Base-by-base conservation (phyloP, 2,797 vertebrate species). In the Mormyrus hasselquistii region DNA sequence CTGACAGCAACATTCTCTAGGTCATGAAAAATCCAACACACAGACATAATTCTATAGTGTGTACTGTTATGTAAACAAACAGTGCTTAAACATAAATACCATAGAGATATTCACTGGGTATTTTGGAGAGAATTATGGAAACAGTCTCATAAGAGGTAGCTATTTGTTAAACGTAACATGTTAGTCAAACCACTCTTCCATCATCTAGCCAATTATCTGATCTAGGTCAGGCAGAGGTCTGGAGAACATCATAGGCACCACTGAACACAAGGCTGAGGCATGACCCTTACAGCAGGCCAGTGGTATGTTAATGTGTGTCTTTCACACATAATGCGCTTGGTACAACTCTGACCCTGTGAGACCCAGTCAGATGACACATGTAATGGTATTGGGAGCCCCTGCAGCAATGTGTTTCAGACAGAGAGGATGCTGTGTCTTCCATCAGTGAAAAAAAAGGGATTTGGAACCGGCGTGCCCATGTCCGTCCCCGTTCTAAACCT, bases 341-440 rank as follows among this genome's bases (percentile, higher is more conserved):
- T 47, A 44, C 19, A 14, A 47, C 8, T 44, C 76, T 82, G 76
- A 82, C 76, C 76, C 41, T 82, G 76, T 47, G 41, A 82, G 14
- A 41, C 14, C 41, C 41, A 82, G 19, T 82, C 76, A 82, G 76
- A 82, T 82, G 76, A 82, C 19, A n/a, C 38, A 47, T 14, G 22
- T 44, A 7, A 47, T 38, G 69, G 29, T 16, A 44, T 47, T 47
- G 76, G 7, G 41, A 47, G 5, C 41, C 16, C 76, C 41, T 82
- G 76, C 38, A 82, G 76, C 76, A 22, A 22, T 82, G 76, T 82
- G 76, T 82, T 82, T 82, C 76, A 82, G 76, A 82, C 76, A 82
- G 76, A 82, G 76, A 82, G 19, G 7, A n/a, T 47, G 41, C 19
- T 82, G 76, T 82, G 16, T 47, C 41, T 82, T 47, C 41, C 44